Evolutionary conservation across 2,888 invertebrate genomes (phyloP), one percentile per base, ranked within the genome.

Genomic region (Heliconius erato): DNA sequence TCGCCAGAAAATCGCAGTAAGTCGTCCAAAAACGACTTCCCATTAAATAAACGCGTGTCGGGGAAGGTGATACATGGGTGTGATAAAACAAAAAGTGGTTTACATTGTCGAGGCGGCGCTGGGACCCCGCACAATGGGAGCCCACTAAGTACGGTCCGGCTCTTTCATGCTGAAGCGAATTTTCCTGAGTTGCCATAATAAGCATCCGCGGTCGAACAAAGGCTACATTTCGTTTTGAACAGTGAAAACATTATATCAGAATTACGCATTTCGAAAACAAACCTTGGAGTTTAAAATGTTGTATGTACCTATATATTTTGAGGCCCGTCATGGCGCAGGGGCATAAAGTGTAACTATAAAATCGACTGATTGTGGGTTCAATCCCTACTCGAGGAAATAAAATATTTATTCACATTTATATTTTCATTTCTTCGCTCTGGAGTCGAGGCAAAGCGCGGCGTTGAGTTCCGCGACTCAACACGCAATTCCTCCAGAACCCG

Each of bases 141-240:
- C 89, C 90, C 91, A 91, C 92, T 93, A 94, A 94, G 93, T 94
- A 91, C 92, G 93, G 94, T 93, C 93, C 91, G 90, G 89, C 91
- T 91, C 92, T 92, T 92, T 92, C 90, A 91, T 89, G 88, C 89
- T 90, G 90, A 89, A 91, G 90, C 91, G 91, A 93, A 93, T 93
- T 92, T 92, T 89, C 92, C 92, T 90, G 91, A 92, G 90, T 91
- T 91, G 89, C 88, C 91, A 92, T 93, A 93, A 93, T 94, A 94
- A 94, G 92, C 93, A 92, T 92, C 93, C 92, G 91, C 88, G 90
- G 86, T 88, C 93, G 93, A 92, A 95, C 94, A 94, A 94, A 93
- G 92, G 93, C 91, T 68, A 91, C 92, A 92, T 92, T 91, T 93
- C 92, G 91, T 92, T 82, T 91, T 85, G 86, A 89, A 86, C 89